Evolutionary conservation across 2,888 invertebrate genomes (phyloP).

Genomic region (Acheta domesticus): DNA sequence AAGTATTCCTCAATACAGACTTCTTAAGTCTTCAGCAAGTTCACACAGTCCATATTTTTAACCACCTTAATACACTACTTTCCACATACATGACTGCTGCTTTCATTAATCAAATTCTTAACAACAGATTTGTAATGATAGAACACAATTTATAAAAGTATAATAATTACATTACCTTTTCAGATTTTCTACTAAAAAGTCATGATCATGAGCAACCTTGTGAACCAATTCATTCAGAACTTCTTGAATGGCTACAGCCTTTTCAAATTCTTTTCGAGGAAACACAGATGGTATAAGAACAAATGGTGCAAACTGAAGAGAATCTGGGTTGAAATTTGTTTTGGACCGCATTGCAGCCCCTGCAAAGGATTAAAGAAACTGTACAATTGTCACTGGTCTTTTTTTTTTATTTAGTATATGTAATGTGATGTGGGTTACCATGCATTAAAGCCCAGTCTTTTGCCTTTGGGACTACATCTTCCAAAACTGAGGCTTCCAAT

Average conservation of each 20-base stretch:
- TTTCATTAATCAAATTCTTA: too few relatives aligned
- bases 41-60: too few relatives aligned
- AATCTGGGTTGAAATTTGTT: constrained; percentile 63
- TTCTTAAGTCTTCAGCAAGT: too few relatives aligned
- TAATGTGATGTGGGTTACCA: constrained; percentile 47
- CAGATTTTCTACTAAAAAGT: constrained; percentile 69
- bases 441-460: constrained; percentile 85
- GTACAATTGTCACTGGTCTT: background rate
- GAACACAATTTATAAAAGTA: too few relatives aligned
- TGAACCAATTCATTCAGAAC: constrained; percentile 79
- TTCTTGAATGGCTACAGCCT: constrained; percentile 69
- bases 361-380: constrained; percentile 36
- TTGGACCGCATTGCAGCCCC: constrained; percentile 73
- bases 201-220: constrained; percentile 76
- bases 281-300: constrained; percentile 74
- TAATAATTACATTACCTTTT: constrained; percentile 49
- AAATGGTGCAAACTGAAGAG: constrained; percentile 75
- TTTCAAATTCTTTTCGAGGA: constrained; percentile 69
- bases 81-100: too few relatives aligned
- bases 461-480: constrained; percentile 66
- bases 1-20: too few relatives aligned
- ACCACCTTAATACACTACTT: too few relatives aligned
- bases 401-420: background rate
- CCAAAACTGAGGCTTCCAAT: constrained; percentile 59
- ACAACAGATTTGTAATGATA: too few relatives aligned